A percentile compares a stretch with the other conserved stretches of the same genome.
Conservation (phyloP, 2,888 invertebrate species). For the Perizoma affinitatum region DNA sequence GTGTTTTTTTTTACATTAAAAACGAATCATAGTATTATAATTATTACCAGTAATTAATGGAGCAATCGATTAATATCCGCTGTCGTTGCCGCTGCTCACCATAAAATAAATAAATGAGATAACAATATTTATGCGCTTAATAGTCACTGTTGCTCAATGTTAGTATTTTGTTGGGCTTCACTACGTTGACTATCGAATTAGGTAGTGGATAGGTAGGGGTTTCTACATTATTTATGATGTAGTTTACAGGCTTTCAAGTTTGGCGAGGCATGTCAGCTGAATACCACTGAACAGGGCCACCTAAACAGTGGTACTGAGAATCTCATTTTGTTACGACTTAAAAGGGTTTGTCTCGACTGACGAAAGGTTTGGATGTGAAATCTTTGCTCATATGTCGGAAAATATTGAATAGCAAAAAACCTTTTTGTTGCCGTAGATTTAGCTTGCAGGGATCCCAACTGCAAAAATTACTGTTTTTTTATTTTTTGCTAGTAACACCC, state of each 20-base stretch:
- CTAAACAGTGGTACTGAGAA: too few species aligned
- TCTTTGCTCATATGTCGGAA: slow-evolving; percentile 2
- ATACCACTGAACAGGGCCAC: too few species aligned
- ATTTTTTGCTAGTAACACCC: slow-evolving; percentile 8
- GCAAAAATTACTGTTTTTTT: slow-evolving; percentile 14
- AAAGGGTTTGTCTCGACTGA: slow-evolving; percentile 10
- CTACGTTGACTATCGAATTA: neutral
- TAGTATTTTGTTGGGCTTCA: neutral
- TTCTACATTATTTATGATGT: slow-evolving; percentile 12
- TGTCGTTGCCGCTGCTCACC: neutral
- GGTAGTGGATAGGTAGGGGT: slow-evolving; percentile 8
- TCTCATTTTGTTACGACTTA: too few species aligned
- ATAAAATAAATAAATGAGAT: too few species aligned
- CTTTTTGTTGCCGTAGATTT: slow-evolving; percentile 4
- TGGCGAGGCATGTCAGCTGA: too few species aligned
- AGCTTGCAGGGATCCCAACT: slow-evolving; percentile 8
- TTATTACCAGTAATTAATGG: slow-evolving; percentile 3
- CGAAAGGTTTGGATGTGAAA: slow-evolving; percentile 15
- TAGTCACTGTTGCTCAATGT: too few species aligned
- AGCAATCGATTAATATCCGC: neutral
- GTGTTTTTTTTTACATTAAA: neutral
- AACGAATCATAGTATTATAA: neutral
- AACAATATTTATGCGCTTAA: too few species aligned
- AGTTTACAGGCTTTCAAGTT: neutral
- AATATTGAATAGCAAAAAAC: neutral